Evolutionary conservation across 2,888 invertebrate species (phyloP).

Genomic region (Augiades crinisus): DNA sequence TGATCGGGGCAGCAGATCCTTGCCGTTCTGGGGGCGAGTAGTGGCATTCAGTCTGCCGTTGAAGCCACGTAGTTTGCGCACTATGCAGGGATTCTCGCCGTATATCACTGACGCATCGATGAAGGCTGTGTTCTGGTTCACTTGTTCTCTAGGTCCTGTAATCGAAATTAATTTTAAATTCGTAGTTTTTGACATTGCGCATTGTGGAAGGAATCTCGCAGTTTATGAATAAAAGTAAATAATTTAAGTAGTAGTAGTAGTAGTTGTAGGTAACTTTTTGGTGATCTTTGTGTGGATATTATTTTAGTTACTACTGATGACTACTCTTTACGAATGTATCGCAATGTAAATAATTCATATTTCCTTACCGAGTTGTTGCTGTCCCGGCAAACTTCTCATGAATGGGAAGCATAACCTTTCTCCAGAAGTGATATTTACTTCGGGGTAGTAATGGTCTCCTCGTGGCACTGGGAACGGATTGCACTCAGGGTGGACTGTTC

Average conservation of each 20-base stretch:
- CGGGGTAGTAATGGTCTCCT: constrained; percentile 94
- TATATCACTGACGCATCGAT: constrained; percentile 94
- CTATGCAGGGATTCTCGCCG: constrained; percentile 93
- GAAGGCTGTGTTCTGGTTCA: constrained; percentile 96
- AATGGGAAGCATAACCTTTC: constrained; percentile 95
- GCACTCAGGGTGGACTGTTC: constrained; percentile 95
- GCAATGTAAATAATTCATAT: no score
- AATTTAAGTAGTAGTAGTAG: no score
- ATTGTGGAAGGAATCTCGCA: no score
- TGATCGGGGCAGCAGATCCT: constrained; percentile 90
- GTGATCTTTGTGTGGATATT: no score
- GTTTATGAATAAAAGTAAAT: no score
- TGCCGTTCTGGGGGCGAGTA: constrained; percentile 85
- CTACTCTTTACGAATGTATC: no score
- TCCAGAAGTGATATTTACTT: constrained; percentile 91
- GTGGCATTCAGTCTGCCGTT: constrained; percentile 93
- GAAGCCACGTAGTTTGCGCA: constrained; percentile 88
- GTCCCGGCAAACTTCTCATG: constrained; percentile 96
- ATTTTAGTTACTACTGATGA: no score
- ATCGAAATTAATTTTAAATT: not conserved
- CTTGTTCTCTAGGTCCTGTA: constrained; percentile 92
- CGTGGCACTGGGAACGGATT: constrained; percentile 94
- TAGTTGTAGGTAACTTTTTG: no score
- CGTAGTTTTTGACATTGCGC: no score
- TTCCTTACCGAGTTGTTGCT: constrained; percentile 86